Evolutionary conservation across 2,888 invertebrate species (phyloP).

Genomic region (Tethea ocularis): DNA sequence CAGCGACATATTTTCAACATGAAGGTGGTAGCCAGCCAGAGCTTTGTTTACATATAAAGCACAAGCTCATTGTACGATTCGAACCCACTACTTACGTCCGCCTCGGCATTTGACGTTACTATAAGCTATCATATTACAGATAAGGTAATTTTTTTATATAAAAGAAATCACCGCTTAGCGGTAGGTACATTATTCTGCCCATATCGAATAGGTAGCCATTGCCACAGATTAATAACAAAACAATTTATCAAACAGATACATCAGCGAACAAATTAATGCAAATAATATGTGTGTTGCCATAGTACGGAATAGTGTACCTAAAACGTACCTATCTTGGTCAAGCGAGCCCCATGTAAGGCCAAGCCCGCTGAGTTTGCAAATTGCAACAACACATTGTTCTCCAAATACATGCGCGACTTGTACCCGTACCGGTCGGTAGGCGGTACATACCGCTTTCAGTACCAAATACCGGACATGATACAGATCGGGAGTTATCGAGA

Average conservation of each 20-base stretch:
- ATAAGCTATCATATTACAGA: too few species aligned
- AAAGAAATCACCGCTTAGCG: too few species aligned
- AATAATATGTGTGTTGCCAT: conserved; percentile 27
- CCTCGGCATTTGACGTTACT: too few species aligned
- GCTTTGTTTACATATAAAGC: too few species aligned
- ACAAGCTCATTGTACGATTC: too few species aligned
- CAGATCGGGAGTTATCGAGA: neutral
- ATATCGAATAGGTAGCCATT: too few species aligned
- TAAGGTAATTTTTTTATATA: too few species aligned
- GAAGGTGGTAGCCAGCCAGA: too few species aligned
- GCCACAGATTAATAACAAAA: neutral
- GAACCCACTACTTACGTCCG: too few species aligned
- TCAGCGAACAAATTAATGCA: conserved; percentile 25
- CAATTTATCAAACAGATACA: neutral
- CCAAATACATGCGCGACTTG: conserved; percentile 46
- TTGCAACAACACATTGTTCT: conserved; percentile 79
- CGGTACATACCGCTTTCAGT: neutral
- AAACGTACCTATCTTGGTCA: conserved; percentile 24
- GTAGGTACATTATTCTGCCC: too few species aligned
- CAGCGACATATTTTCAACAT: too few species aligned
- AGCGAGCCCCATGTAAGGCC: conserved; percentile 63
- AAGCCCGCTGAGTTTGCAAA: conserved; percentile 74
- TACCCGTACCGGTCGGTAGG: conserved; percentile 11
- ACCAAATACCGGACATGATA: neutral
- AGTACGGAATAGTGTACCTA: conserved; percentile 24